Conservation (phyloP, 1,140 invertebrate species). For the Drosophila nikananu region DNA sequence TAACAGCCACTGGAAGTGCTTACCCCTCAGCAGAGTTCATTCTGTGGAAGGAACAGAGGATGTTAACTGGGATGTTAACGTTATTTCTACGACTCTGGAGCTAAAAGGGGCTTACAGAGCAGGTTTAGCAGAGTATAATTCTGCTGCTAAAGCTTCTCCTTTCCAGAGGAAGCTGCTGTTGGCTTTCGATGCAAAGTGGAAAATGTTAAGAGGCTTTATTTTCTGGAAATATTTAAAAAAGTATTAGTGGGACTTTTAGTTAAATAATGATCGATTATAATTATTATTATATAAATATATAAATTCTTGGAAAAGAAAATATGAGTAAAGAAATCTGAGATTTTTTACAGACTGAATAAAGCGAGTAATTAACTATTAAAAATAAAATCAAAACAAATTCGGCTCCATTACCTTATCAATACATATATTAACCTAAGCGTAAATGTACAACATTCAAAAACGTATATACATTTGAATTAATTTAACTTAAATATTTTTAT, state of each 20-base stretch:
- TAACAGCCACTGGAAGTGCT: conserved; percentile 55
- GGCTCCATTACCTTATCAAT: too few relatives aligned
- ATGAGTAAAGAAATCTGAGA: too few relatives aligned
- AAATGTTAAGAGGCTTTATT: background rate
- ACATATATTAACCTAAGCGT: too few relatives aligned
- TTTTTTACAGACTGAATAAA: too few relatives aligned
- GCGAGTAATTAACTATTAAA: too few relatives aligned
- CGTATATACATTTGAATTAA: too few relatives aligned
- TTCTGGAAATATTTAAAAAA: background rate
- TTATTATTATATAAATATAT: background rate
- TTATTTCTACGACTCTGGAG: background rate
- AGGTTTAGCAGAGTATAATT: background rate
- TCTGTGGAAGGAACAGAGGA: conserved; percentile 39
- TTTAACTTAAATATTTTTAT: background rate
- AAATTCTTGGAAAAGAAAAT: too few relatives aligned
- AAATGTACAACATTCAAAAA: too few relatives aligned
- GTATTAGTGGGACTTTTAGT: too few relatives aligned
- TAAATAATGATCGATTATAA: background rate
- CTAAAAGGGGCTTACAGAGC: conserved; percentile 9
- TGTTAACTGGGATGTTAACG: background rate
- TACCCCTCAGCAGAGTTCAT: conserved; percentile 59
- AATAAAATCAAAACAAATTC: too few relatives aligned
- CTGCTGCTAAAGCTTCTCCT: conserved; percentile 6
- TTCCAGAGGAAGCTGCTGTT: background rate
- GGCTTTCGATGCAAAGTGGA: background rate